Evolutionary conservation across 2,113 vertebrate species (phyloP).

Genomic region (Triplophysa tibetana): DNA sequence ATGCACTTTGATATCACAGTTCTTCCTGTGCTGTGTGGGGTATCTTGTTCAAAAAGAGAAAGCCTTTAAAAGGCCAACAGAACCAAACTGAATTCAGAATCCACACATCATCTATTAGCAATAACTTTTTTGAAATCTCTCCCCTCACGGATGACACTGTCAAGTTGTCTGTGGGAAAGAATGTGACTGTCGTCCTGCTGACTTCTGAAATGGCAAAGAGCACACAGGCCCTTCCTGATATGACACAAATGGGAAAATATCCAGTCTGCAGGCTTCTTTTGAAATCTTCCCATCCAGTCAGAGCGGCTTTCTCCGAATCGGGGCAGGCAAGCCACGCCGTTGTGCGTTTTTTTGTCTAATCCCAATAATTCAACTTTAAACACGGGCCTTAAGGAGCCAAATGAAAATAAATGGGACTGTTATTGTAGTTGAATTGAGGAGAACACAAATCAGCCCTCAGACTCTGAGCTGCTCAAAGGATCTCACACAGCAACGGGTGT

Average conservation of each 20-base stretch:
- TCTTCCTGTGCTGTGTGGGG: not conserved
- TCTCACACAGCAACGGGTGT: conserved; percentile 18
- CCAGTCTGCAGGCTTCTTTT: conserved; percentile 23
- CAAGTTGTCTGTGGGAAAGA: conserved; percentile 45
- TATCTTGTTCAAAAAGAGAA: not conserved
- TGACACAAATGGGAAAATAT: conserved; percentile 38
- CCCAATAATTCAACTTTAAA: conserved; percentile 45
- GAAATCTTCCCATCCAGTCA: conserved; percentile 18
- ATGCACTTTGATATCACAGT: not conserved
- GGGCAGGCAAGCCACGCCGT: not conserved
- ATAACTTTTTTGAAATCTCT: conserved; percentile 13
- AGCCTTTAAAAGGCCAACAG: not conserved
- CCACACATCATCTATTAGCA: conserved; percentile 28
- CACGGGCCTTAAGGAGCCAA: conserved; percentile 14
- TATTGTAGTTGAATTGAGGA: conserved; percentile 13
- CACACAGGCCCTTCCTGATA: conserved; percentile 16
- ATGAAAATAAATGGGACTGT: conserved; percentile 42
- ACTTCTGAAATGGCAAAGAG: conserved; percentile 45
- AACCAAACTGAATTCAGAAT: not conserved
- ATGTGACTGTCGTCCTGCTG: conserved; percentile 20
- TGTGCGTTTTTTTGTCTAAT: conserved; percentile 13
- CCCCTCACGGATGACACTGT: conserved; percentile 7
- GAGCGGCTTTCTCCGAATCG: conserved; percentile 8
- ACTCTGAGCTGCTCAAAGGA: conserved; percentile 36
- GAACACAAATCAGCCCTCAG: conserved; percentile 34